Base-by-base conservation (phyloP, 2,888 invertebrate species). In the Leptothorax acervorum region DNA sequence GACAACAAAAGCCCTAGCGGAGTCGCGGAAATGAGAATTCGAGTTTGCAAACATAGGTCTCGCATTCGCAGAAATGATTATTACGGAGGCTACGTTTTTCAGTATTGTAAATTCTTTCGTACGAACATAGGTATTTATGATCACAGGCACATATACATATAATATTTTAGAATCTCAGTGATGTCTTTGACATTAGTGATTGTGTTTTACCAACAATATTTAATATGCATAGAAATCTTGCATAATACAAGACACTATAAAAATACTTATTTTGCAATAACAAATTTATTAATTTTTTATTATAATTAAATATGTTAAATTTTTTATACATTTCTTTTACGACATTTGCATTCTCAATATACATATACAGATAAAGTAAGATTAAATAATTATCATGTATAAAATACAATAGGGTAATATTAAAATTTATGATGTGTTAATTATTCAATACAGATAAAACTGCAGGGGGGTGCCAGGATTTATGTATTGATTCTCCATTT, bases 1-100 rank as follows among this genome's bases (percentile, higher is more conserved):
- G 86, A 90, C 86, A 87, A 85, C 79, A 81, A 85, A 88, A 88
- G 85, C 81, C 84, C 85, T 88, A 81, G 91, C 91, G 92, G 92
- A 93, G 91, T 92, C 86, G 92, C 91, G 88, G 48, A 83, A 70
- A 86, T 83, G 79, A 82, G 89, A 89, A 90, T 85, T 84, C 68
- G 74, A 91, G 92, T 92, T 92, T 92, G 91, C 92, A 92, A 93
- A 93, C 92, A 92, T 42, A 79, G 35, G 42, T 45, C 18, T 70
- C 28, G 48, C 48, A 60, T 81, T 73, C 57, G 28, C 28, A 31
- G 74, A 73, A 81, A 70, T 42, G 55, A 45, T 79, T 45, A 79
- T 45, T 18, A 81, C 28, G 60, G 74, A 73, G 57, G 74, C 79
- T 35, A 45, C 8, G 4, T 73, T 73, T 48, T 23, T 81, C 73